Base-by-base conservation (phyloP, 2,888 invertebrate species). In the Tricholauxania praeusta region DNA sequence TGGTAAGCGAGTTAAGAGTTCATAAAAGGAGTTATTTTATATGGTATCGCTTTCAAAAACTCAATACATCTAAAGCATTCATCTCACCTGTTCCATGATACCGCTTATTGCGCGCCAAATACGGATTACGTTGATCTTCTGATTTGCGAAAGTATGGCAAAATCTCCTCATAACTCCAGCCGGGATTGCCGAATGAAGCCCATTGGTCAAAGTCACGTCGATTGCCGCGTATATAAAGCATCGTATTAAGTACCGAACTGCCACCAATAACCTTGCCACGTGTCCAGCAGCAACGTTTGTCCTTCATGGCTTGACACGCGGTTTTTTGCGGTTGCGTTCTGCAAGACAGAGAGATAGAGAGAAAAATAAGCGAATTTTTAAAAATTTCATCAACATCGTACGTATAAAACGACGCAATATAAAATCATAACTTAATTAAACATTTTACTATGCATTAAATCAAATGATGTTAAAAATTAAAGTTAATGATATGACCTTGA, bases 181-280 rank as follows among this genome's bases (percentile, higher is more conserved):
- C 97, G 0, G 92, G 90, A 85, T 96, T 96, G 0, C 97, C 97
- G 48, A 93, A 89, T 0, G 91, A 89, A 52, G 93, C 94, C 97
- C 97, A 98, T 69, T 93, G 91, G 85, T 97, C 94, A 83, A 91
- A 98, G 86, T 97, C 97, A 1, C 93, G 89, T 72, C 91, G 90
- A 85, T 96, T 96, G 0, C 97, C 97, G 75, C 97, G 89, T 59
- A 97, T 92, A 85, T 98, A 97, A 0, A 96, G 89, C 96, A 97
- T 96, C 1, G 95, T 95, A 83, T 96, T 97, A 0, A 96, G 89
- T 0, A 96, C 95, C 53, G 94, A 94, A 6, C 94, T 94, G 0
- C 97, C 97, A 0, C 96, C 96, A 0, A 96, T 88, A 0, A 94
- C 92, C 88, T 96, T 96, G 64, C 97, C 97, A 73, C 96, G 90